phyloP scores from a whole-genome alignment of 1,140 invertebrate species.

The Atopsyche davidsoni region DNA sequence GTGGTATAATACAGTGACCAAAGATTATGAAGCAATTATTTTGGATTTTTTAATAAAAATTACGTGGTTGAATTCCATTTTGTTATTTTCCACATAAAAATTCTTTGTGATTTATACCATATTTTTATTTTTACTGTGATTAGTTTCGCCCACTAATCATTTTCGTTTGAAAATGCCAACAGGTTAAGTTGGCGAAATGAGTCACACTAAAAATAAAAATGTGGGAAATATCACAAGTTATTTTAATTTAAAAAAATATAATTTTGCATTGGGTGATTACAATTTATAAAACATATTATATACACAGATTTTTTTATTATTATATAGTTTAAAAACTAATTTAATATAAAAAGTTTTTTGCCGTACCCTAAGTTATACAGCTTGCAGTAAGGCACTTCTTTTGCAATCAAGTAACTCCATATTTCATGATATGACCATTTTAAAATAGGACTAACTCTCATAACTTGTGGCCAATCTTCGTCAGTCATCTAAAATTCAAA shows the following conservation, averaged over 20 bases:
- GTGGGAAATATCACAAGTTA: neutral
- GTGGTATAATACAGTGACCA: neutral
- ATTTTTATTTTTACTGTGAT: too few relatives aligned
- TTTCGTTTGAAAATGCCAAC: too few relatives aligned
- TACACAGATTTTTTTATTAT: constrained; percentile 5
- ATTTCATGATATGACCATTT: constrained; percentile 86
- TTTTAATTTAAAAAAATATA: neutral
- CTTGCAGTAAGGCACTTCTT: constrained; percentile 79
- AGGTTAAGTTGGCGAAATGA: neutral
- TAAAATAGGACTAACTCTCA: constrained; percentile 81
- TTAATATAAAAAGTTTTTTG: constrained; percentile 7
- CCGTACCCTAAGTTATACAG: constrained; percentile 79
- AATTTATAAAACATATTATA: constrained; percentile 9
- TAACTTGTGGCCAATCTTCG: constrained; percentile 76
- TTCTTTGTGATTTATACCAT: too few relatives aligned
- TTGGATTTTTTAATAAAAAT: neutral
- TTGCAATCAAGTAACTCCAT: constrained; percentile 76
- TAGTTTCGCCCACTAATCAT: too few relatives aligned
- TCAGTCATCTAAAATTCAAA: constrained; percentile 68
- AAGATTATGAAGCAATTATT: neutral
- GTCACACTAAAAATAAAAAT: neutral
- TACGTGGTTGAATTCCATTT: too few relatives aligned
- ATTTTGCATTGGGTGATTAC: neutral
- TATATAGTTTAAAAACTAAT: constrained; percentile 13
- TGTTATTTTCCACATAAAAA: too few relatives aligned